Evolutionary conservation across 2,888 invertebrate species (phyloP).

Genomic region (Mesoligia furuncula): DNA sequence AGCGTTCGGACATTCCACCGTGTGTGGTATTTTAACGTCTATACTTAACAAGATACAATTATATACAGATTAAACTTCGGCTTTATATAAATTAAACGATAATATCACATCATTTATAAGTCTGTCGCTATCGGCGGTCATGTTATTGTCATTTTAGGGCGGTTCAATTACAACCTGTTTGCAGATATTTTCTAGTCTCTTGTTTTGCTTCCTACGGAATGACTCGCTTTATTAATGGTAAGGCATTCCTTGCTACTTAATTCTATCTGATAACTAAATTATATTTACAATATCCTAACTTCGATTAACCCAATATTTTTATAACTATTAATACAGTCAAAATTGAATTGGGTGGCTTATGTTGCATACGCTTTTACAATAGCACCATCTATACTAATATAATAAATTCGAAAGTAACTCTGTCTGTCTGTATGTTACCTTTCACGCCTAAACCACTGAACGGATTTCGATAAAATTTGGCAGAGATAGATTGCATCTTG

Average conservation of each 20-base stretch:
- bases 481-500: too few species aligned
- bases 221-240: constrained; percentile 11
- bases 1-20: background rate
- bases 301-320: constrained; percentile 34
- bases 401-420: too few species aligned
- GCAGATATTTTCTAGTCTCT: constrained; percentile 35
- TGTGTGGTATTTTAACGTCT: constrained; percentile 21
- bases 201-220: constrained; percentile 24
- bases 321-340: constrained; percentile 33
- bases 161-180: constrained; percentile 8
- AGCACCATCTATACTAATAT: constrained; percentile 7
- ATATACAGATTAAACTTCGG: constrained; percentile 53
- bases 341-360: constrained; percentile 11
- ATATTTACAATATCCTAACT: constrained; percentile 57
- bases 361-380: constrained; percentile 29
- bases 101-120: constrained; percentile 66
- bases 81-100: constrained; percentile 62
- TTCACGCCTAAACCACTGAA: too few species aligned
- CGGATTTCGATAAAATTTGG: too few species aligned
- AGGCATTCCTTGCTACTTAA: constrained; percentile 28
- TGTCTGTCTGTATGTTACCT: too few species aligned
- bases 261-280: constrained; percentile 38
- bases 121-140: constrained; percentile 43
- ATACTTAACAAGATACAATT: constrained; percentile 47
- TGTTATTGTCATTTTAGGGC: constrained; percentile 21